These are phyloP conservation scores for Cydia pomonella DNA, from an alignment of 1,140 invertebrate genomes.

Conservation along the genomic window DNA sequence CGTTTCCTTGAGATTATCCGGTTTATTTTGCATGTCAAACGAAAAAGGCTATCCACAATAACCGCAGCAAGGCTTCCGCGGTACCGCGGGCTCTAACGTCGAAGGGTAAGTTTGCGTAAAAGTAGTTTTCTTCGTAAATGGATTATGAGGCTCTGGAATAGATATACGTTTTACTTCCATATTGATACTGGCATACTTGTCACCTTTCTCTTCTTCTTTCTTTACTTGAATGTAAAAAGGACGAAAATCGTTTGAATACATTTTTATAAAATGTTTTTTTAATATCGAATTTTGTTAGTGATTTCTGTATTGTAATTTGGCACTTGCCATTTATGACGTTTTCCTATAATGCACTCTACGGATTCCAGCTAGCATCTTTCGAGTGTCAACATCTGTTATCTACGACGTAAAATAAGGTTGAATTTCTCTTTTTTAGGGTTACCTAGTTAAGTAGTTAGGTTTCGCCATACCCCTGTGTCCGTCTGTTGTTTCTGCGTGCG, in stretches of 20 bases:
- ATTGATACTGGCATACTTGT: slow-evolving; percentile 66
- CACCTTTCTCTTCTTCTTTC: slow-evolving; percentile 73
- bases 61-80: slow-evolving; percentile 64
- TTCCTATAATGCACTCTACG: not conserved
- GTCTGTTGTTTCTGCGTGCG: too few species aligned
- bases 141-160: slow-evolving; percentile 55
- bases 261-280: slow-evolving; percentile 46
- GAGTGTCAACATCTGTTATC: not conserved
- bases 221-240: slow-evolving; percentile 65
- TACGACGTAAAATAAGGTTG: not conserved
- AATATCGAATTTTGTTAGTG: not conserved
- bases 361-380: not conserved
- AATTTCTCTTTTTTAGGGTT: not conserved
- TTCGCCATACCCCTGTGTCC: too few species aligned
- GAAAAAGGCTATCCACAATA: slow-evolving; percentile 53
- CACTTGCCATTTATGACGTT: slow-evolving; percentile 3
- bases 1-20: slow-evolving; percentile 41
- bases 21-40: slow-evolving; percentile 47
- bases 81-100: slow-evolving; percentile 63
- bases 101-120: slow-evolving; percentile 70
- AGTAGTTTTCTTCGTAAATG: slow-evolving; percentile 66
- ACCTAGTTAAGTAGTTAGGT: too few species aligned
- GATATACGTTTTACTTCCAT: slow-evolving; percentile 67
- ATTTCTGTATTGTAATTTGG: not conserved
- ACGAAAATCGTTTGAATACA: slow-evolving; percentile 70